phyloP scores from a whole-genome alignment of 2,113 vertebrate genomes.

The Hippoglossus stenolepis region DNA sequence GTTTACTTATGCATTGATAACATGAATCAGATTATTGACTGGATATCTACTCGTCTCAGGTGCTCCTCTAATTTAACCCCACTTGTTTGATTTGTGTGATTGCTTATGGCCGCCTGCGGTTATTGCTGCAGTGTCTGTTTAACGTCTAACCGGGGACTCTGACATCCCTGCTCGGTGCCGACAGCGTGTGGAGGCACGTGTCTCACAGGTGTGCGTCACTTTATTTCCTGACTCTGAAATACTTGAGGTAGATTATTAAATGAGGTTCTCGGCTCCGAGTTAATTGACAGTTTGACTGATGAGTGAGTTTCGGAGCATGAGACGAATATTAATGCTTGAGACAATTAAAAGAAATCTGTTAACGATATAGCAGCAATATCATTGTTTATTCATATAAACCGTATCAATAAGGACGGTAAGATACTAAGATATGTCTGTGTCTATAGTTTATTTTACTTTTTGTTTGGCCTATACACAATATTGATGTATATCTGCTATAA shows the following conservation, averaged over 20 bases:
- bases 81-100: background rate
- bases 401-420: too few relatives aligned
- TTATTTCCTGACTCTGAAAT: background rate
- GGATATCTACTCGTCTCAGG: background rate
- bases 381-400: too few relatives aligned
- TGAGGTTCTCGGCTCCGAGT: background rate
- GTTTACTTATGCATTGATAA: background rate
- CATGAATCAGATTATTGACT: background rate
- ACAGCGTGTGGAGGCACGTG: background rate
- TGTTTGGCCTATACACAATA: too few relatives aligned
- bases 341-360: background rate
- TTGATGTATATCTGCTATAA: too few relatives aligned
- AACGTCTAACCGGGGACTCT: background rate
- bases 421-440: too few relatives aligned
- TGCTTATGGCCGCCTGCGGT: conserved; percentile 2
- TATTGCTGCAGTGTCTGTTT: conserved; percentile 4
- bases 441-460: too few relatives aligned
- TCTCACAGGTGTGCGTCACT: background rate
- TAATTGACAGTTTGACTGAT: background rate
- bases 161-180: background rate
- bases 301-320: background rate
- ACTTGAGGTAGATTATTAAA: background rate
- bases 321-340: background rate
- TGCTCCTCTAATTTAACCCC: conserved; percentile 8
- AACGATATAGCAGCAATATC: background rate